Conservation (phyloP, 2,113 vertebrate species). For the Catharus minimus region DNA sequence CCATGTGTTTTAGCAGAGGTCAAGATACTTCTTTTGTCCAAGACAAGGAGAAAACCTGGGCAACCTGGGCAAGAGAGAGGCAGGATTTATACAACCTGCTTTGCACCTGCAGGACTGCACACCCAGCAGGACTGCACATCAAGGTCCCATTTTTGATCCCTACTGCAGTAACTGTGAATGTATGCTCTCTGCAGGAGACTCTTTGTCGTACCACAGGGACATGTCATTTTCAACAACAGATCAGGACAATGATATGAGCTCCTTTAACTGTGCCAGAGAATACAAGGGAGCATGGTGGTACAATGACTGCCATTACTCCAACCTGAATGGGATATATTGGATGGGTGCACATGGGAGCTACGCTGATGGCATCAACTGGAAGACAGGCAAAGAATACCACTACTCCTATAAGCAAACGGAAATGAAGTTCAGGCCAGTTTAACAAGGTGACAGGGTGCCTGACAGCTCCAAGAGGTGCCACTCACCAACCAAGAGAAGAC, state of each 20-base stretch:
- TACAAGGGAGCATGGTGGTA: constrained; percentile 51
- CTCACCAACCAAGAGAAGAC: neutral
- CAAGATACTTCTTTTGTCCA: neutral
- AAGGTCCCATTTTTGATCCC: neutral
- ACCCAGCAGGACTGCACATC: neutral
- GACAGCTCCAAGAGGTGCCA: neutral
- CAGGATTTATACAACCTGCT: neutral
- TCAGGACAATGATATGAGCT: neutral
- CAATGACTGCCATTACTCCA: neutral
- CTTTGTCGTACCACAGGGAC: neutral
- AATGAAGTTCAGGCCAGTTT: constrained; percentile 51
- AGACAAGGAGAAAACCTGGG: neutral
- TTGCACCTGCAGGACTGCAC: neutral
- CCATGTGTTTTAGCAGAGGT: neutral
- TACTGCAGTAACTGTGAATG: neutral
- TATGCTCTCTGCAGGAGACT: constrained; percentile 42
- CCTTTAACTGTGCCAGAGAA: neutral
- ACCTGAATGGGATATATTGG: constrained; percentile 40
- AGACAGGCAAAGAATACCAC: neutral
- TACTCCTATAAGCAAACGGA: constrained; percentile 45
- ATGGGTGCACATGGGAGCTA: neutral
- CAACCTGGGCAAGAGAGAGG: neutral
- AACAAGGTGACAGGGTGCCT: neutral
- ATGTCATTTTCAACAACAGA: constrained; percentile 41
- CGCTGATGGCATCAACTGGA: constrained; percentile 60